Evolutionary conservation across 2,888 invertebrate genomes (phyloP).

Genomic region (Clistopyga incitator): DNA sequence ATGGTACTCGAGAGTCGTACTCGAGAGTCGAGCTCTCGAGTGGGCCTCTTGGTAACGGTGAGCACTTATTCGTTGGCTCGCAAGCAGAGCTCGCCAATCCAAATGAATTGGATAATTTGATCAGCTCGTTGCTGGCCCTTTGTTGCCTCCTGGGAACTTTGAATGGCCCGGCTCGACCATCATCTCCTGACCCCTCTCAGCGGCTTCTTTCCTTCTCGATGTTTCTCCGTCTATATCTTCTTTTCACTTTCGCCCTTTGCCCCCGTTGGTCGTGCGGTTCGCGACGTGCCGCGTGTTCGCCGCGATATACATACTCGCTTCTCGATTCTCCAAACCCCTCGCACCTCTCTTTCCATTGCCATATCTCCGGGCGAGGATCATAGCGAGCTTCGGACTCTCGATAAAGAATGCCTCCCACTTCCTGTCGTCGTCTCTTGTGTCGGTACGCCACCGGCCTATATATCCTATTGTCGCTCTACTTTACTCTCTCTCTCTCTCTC

Average conservation of each 20-base stretch:
- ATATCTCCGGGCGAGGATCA: conserved; percentile 74
- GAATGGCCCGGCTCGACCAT: conserved; percentile 81
- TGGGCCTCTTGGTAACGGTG: conserved; percentile 81
- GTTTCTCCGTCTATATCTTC: conserved; percentile 53
- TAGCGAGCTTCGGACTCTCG: conserved; percentile 67
- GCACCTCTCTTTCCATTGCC: conserved; percentile 57
- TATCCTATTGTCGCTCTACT: not conserved
- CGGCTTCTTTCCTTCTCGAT: conserved; percentile 57
- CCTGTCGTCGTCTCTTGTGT: conserved; percentile 41
- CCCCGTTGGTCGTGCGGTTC: conserved; percentile 1
- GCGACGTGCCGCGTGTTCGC: conserved; percentile 26
- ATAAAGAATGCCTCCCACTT: conserved; percentile 72
- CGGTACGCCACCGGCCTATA: not conserved
- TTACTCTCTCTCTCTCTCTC: not conserved
- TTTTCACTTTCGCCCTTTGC: conserved; percentile 47
- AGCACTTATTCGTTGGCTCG: conserved; percentile 80
- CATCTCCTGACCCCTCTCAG: conserved; percentile 75
- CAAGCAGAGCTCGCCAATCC: conserved; percentile 81
- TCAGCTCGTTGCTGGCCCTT: conserved; percentile 84
- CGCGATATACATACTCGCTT: conserved; percentile 12
- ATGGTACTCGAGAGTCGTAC: conserved; percentile 76
- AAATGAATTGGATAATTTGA: conserved; percentile 85
- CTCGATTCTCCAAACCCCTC: conserved; percentile 43
- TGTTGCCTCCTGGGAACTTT: conserved; percentile 84
- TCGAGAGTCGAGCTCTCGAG: conserved; percentile 72